These are phyloP conservation scores for Scolopax mira DNA, from an alignment of 2,113 vertebrate species.

Conservation along the genomic window DNA sequence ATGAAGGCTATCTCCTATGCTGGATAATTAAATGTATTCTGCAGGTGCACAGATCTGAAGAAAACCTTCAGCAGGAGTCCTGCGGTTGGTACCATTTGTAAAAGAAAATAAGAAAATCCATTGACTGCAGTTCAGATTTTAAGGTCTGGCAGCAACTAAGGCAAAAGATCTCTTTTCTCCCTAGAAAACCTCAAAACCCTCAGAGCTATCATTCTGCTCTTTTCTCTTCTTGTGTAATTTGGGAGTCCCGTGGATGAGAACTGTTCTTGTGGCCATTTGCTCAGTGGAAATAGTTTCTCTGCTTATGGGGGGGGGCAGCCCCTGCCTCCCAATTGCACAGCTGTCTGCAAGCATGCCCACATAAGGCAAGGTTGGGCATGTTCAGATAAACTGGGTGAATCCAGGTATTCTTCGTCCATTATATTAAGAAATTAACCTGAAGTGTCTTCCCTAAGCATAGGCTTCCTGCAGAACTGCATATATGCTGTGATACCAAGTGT, in stretches of 20 bases:
- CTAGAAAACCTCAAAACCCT: background rate
- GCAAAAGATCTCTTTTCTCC: background rate
- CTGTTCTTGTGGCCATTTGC: background rate
- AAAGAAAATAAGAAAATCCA: background rate
- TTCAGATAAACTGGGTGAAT: background rate
- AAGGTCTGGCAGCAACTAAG: background rate
- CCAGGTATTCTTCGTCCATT: background rate
- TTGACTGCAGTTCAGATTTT: background rate
- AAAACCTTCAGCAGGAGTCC: background rate
- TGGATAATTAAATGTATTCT: background rate
- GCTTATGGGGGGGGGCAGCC: background rate
- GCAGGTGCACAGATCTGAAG: background rate
- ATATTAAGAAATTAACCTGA: background rate
- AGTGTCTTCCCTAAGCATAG: background rate
- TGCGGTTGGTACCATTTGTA: background rate
- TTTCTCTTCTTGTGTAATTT: background rate
- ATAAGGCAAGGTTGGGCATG: background rate
- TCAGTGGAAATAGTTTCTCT: background rate
- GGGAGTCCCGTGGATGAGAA: background rate
- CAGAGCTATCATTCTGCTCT: background rate
- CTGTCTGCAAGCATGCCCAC: background rate
- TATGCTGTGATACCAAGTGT: background rate
- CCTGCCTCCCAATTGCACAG: background rate
- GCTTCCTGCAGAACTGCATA: background rate
- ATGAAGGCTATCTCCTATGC: background rate